A percentile compares a stretch with the other conserved stretches of the same genome.
Conservation (phyloP, 2,888 invertebrate genomes). For the Conops quadrifasciatus region DNA sequence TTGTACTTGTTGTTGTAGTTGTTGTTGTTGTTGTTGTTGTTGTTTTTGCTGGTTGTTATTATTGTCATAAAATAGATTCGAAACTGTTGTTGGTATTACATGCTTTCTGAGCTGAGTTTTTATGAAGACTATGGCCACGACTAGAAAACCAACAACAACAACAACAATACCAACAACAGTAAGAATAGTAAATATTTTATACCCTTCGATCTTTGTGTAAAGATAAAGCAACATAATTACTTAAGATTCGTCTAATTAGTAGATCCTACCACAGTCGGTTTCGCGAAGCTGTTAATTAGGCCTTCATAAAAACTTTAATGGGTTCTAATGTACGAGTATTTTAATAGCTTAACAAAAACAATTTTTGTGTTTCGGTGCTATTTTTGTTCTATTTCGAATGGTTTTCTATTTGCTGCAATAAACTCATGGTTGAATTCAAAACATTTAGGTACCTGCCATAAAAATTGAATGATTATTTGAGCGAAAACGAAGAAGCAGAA, state of each 20-base stretch:
- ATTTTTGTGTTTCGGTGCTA: no score
- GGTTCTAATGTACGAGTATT: neutral
- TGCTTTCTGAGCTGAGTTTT: conserved; percentile 31
- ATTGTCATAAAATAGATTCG: neutral
- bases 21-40: conserved; percentile 16
- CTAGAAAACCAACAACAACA: neutral
- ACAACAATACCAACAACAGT: neutral
- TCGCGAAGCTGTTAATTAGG: conserved; percentile 25
- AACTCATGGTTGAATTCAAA: no score
- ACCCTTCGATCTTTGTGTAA: neutral
- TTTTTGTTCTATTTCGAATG: no score
- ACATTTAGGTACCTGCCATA: no score
- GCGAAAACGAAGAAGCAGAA: no score
- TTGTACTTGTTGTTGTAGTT: conserved; percentile 14
- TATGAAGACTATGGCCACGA: conserved; percentile 29
- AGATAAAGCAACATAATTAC: conserved; percentile 7
- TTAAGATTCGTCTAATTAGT: conserved; percentile 2
- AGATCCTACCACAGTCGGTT: neutral
- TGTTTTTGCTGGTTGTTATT: conserved; percentile 15
- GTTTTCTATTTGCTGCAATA: no score
- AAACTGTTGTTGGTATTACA: conserved; percentile 15
- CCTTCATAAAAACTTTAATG: conserved; percentile 16
- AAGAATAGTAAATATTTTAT: neutral
- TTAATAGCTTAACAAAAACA: conserved; percentile 8
- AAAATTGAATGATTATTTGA: no score